Percentiles rank a stretch among this genome's conserved stretches.
Evolutionary conservation across 2,888 invertebrate genomes (phyloP).

Genomic region (Thymelicus lineola): DNA sequence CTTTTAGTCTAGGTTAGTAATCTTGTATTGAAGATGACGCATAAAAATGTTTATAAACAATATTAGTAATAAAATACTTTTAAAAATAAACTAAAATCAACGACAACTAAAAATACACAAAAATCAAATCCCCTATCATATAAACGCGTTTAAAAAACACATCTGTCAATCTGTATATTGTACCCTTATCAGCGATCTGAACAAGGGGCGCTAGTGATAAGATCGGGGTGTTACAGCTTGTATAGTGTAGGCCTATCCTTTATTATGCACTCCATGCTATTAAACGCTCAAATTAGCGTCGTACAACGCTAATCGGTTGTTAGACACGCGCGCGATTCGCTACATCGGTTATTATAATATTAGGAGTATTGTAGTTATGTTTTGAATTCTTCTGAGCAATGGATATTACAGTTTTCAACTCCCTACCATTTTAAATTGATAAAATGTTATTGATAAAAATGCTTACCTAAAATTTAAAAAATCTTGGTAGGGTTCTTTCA

Average conservation of each 20-base stretch:
- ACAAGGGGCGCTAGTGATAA: slow-evolving; percentile 38
- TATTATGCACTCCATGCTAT: slow-evolving; percentile 16
- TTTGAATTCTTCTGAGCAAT: slow-evolving; percentile 42
- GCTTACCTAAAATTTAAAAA: too few species aligned
- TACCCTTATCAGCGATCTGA: slow-evolving; percentile 47
- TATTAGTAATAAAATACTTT: too few species aligned
- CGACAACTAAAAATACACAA: not conserved
- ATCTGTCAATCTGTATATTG: slow-evolving; percentile 50
- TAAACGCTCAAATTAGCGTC: slow-evolving; percentile 20
- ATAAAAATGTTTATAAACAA: too few species aligned
- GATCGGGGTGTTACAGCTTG: slow-evolving; percentile 37
- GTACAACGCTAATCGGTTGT: slow-evolving; percentile 14
- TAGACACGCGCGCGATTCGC: slow-evolving; percentile 20
- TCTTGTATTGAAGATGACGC: too few species aligned
- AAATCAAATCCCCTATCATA: slow-evolving; percentile 9
- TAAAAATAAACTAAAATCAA: not conserved
- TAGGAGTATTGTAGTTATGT: not conserved
- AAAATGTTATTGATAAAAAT: too few species aligned
- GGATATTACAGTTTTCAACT: too few species aligned
- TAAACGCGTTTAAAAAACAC: slow-evolving; percentile 42
- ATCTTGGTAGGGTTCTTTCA: too few species aligned
- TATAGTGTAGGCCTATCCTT: not conserved
- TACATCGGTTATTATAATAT: not conserved
- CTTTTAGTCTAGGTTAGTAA: too few species aligned
- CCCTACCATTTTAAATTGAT: too few species aligned